Percentiles rank a stretch among this genome's conserved stretches.
Conservation (phyloP, 2,888 invertebrate species). For the Rhagium mordax region DNA sequence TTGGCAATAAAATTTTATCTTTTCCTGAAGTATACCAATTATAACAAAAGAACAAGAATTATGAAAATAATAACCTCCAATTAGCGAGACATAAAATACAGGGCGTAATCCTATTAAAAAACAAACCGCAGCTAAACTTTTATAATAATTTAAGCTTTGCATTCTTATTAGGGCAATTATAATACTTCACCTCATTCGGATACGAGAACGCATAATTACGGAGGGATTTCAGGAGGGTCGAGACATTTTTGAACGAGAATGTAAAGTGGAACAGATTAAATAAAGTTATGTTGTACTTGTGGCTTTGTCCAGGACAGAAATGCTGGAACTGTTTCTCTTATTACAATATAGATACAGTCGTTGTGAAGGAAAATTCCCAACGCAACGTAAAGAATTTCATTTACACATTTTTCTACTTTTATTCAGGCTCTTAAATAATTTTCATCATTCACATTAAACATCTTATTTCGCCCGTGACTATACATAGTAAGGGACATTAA, state of each 20-base stretch:
- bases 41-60: constrained; percentile 63
- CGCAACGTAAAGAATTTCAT: too few species aligned
- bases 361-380: neutral
- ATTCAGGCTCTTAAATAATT: too few species aligned
- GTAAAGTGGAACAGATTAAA: constrained; percentile 25
- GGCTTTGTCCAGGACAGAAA: neutral
- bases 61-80: constrained; percentile 65
- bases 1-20: constrained; percentile 59
- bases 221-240: constrained; percentile 50
- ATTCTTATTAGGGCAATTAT: constrained; percentile 64
- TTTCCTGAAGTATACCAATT: constrained; percentile 56
- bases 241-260: constrained; percentile 30
- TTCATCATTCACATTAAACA: too few species aligned
- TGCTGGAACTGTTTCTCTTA: neutral
- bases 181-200: constrained; percentile 60
- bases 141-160: constrained; percentile 65
- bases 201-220: constrained; percentile 51
- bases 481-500: too few species aligned
- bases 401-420: too few species aligned
- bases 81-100: constrained; percentile 61
- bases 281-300: constrained; percentile 22
- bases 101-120: constrained; percentile 64
- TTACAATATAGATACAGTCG: neutral
- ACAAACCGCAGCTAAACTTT: constrained; percentile 63
- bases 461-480: too few species aligned